Conservation (phyloP, 2,797 vertebrate species). For the Coregonus suidteri region DNA sequence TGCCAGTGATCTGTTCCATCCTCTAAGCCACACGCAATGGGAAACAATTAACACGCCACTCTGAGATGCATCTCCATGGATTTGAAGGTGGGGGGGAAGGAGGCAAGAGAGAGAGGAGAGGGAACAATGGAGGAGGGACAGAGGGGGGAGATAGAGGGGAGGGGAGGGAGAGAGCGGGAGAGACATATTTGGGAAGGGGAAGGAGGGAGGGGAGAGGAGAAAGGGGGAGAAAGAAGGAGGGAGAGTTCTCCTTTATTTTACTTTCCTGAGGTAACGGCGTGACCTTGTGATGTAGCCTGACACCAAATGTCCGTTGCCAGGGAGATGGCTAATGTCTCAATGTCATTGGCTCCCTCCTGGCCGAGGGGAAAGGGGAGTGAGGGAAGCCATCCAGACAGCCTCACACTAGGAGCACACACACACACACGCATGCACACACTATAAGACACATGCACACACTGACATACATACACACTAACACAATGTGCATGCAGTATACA, state of each 20-base stretch:
- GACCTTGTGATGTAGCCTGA: conserved; percentile 67
- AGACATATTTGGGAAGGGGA: neutral
- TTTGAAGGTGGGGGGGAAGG: neutral
- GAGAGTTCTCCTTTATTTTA: conserved; percentile 16
- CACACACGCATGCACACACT: conserved; percentile 9
- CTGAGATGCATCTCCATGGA: neutral
- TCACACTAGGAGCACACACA: conserved; percentile 12
- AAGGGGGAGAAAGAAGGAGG: neutral
- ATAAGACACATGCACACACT: neutral
- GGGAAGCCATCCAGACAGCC: conserved; percentile 26
- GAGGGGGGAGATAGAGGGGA: neutral
- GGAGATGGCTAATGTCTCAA: conserved; percentile 77
- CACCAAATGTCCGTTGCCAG: conserved; percentile 74
- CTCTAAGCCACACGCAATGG: neutral
- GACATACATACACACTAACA: conserved; percentile 7
- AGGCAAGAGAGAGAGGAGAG: neutral
- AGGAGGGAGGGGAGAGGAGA: neutral
- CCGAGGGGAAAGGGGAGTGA: conserved; percentile 27
- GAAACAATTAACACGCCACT: conserved; percentile 2
- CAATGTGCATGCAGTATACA: neutral
- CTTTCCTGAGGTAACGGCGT: conserved; percentile 50
- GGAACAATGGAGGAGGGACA: neutral
- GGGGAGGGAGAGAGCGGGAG: neutral
- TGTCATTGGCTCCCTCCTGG: conserved; percentile 63
- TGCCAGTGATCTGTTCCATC: conserved; percentile 1